Evolutionary conservation across 2,797 vertebrate genomes (phyloP).

Genomic region (Notolabrus celidotus): DNA sequence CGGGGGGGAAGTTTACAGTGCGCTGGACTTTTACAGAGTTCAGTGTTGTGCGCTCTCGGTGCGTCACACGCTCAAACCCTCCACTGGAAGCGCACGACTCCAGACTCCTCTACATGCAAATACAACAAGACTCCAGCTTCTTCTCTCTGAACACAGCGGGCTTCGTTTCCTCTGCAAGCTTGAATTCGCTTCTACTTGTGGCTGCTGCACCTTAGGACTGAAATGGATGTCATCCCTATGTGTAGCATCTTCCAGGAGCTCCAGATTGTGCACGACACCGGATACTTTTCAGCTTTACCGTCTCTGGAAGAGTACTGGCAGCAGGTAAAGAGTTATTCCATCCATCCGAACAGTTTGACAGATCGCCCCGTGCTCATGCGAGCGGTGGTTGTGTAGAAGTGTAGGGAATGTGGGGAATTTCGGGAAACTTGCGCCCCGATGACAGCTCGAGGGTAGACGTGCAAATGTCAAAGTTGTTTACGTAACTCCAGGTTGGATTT

Average conservation of each 20-base stretch:
- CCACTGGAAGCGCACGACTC: conserved; percentile 78
- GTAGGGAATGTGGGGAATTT: conserved; percentile 28
- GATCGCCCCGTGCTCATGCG: neutral
- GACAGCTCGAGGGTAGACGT: conserved; percentile 53
- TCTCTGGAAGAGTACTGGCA: conserved; percentile 99
- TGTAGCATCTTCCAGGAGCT: conserved; percentile 99
- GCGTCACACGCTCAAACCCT: conserved; percentile 73
- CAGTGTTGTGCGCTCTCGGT: conserved; percentile 77
- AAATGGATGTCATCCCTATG: conserved; percentile 99
- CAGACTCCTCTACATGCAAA: conserved; percentile 82
- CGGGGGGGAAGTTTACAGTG: conserved; percentile 91
- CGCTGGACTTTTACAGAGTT: conserved; percentile 87
- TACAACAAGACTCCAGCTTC: conserved; percentile 44
- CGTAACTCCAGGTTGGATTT: conserved; percentile 2
- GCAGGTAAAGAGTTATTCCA: conserved; percentile 89
- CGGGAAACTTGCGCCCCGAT: conserved; percentile 31
- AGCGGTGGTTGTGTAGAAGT: neutral
- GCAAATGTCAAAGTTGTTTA: conserved; percentile 49
- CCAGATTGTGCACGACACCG: conserved; percentile 97
- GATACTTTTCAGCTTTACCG: conserved; percentile 96
- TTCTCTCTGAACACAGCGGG: conserved; percentile 16
- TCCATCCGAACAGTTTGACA: conserved; percentile 11
- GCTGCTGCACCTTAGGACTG: conserved; percentile 55
- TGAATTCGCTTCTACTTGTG: conserved; percentile 53
- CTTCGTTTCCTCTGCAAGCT: conserved; percentile 21